phyloP scores from a whole-genome alignment of 2,888 invertebrate genomes.

The Helleia helle region DNA sequence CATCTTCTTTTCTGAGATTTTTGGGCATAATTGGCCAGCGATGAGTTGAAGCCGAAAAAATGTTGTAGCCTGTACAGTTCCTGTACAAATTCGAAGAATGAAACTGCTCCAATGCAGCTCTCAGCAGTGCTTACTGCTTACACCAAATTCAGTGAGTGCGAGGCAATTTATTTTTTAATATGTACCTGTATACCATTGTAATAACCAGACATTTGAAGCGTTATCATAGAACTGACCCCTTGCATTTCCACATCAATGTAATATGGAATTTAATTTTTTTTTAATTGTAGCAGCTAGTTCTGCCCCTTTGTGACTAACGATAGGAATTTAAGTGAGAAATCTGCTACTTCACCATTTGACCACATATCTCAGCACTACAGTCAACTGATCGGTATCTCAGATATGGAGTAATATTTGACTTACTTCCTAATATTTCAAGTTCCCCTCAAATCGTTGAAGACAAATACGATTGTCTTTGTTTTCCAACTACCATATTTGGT shows the following conservation, averaged over 20 bases:
- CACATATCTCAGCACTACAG: no score
- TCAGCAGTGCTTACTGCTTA: slow-evolving; percentile 1
- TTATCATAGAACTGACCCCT: slow-evolving; percentile 1
- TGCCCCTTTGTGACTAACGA: no score
- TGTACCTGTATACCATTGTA: slow-evolving; percentile 8
- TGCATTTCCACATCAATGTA: slow-evolving; percentile 3
- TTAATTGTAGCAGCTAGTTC: no score
- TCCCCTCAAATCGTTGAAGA: no score
- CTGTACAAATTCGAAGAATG: slow-evolving; percentile 2
- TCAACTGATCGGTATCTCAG: no score
- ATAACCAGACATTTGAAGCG: slow-evolving; percentile 5
- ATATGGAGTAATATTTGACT: no score
- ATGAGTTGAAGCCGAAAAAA: slow-evolving; percentile 5
- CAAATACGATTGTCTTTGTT: no score
- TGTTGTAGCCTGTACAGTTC: slow-evolving; percentile 7
- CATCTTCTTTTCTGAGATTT: slow-evolving; percentile 6
- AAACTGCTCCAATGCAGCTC: background rate
- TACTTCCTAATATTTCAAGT: no score
- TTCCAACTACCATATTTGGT: no score
- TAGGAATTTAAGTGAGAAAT: no score
- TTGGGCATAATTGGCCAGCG: slow-evolving; percentile 7
- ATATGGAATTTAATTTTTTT: no score
- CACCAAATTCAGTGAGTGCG: slow-evolving; percentile 10
- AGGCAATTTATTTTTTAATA: slow-evolving; percentile 3
- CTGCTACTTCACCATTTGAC: no score